Base-by-base conservation (phyloP, 2,888 invertebrate genomes). In the Apoderus coryli region DNA sequence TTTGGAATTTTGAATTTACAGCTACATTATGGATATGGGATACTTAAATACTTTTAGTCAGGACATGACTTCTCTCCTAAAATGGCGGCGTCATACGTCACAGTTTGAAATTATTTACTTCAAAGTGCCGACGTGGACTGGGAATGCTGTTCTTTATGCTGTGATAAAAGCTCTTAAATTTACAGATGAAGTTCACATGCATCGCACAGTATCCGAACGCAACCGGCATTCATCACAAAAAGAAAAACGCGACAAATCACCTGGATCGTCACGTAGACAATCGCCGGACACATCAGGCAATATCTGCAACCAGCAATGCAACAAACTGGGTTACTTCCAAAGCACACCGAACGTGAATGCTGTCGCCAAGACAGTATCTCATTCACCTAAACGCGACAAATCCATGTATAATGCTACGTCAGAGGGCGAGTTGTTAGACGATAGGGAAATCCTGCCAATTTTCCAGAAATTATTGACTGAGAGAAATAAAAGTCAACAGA, bases 401-500 rank as follows among this genome's bases (percentile, higher is more conserved):
- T 50, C 52, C 3, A 55, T 56, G 47, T 80, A 74, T 56, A 76
- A 76, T 27, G 82, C 81, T 14, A 78, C 80, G 40, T 82, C 82
- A 1, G 85, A 82, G 52, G 80, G 82, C 0, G 85, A 86, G 52
- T 61, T 85, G 7, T 68, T 86, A 40, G 86, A 86, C 54, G 85
- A 86, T 53, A 58, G 65, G 29, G 82, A 85, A 38, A 86, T 89
- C 44, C 60, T 88, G 46, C 89, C 89, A 9, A 89, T 89, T 53
- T 89, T 89, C 63, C 84, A 88, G 49, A 88, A 88, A 57, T 66
- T 86, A n/a, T 66, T 86, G 28, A 84, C 81, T 3, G 85, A 86
- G 51, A 65, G 85, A 39, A 82, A 84, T 46, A 68, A 66, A 44
- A 63, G 61, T 43, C 71, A 72, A 4, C 71, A 73, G 30, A 66